Evolutionary conservation across 1,140 invertebrate species (phyloP).

Genomic region (Platorchestia sp.): DNA sequence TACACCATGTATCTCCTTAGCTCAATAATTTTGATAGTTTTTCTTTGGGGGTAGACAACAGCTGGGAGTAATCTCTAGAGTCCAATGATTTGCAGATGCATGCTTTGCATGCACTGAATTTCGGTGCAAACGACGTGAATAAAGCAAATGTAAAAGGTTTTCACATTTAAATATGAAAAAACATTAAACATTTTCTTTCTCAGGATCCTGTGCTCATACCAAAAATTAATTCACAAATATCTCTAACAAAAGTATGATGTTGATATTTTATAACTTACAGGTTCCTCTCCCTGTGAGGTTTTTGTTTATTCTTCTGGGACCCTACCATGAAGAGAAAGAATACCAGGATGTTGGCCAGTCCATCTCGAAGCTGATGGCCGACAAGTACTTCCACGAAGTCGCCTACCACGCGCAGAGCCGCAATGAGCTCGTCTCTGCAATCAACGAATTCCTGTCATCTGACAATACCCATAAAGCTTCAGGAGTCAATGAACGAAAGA

Average conservation of each 20-base stretch:
- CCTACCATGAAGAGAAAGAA: constrained; percentile 83
- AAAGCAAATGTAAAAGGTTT: too few species aligned
- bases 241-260: not conserved
- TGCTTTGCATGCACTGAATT: too few species aligned
- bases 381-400: constrained; percentile 89
- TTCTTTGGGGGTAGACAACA: too few species aligned
- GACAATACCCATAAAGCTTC: constrained; percentile 75
- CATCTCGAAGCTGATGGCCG: constrained; percentile 96
- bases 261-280: constrained; percentile 67
- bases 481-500: not conserved
- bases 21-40: too few species aligned
- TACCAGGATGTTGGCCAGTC: constrained; percentile 97
- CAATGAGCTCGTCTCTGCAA: constrained; percentile 88
- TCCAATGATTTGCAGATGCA: too few species aligned
- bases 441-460: constrained; percentile 93
- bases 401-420: constrained; percentile 91
- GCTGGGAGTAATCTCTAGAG: too few species aligned
- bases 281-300: constrained; percentile 94
- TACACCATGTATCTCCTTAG: too few species aligned
- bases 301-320: constrained; percentile 92
- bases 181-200: too few species aligned
- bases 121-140: too few species aligned
- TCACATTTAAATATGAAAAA: too few species aligned
- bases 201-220: too few species aligned
- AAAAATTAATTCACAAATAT: too few species aligned